phyloP scores from a whole-genome alignment of 2,888 invertebrate species.

The Pomacea canaliculata region DNA sequence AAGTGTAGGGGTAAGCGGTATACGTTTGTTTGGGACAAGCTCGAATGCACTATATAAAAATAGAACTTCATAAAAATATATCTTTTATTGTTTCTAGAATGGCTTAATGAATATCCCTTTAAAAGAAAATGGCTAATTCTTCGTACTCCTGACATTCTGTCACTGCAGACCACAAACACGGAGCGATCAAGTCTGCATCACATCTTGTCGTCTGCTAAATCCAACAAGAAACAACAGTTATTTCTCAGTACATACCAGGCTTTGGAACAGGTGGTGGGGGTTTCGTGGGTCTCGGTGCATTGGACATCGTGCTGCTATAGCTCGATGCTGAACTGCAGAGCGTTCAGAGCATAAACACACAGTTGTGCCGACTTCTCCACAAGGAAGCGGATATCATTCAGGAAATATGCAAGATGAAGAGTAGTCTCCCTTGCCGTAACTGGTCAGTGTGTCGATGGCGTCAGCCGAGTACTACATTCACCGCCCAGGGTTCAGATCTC shows the following conservation, averaged over 20 bases:
- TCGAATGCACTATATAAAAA: no score
- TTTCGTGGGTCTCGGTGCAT: constrained; percentile 42
- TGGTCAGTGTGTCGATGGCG: no score
- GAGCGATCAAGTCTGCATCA: background rate
- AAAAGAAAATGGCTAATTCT: no score
- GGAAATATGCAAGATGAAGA: background rate
- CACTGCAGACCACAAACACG: background rate
- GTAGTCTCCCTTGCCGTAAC: background rate
- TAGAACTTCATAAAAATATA: no score
- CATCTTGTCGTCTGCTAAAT: constrained; percentile 9
- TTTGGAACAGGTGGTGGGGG: constrained; percentile 59
- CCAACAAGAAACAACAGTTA: background rate
- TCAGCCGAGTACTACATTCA: no score
- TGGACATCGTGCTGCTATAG: constrained; percentile 31
- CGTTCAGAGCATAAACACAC: no score
- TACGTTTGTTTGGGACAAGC: no score
- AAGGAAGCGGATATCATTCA: constrained; percentile 24
- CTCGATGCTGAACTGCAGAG: background rate
- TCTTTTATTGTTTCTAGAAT: no score
- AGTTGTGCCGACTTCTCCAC: background rate
- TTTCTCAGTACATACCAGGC: constrained; percentile 42
- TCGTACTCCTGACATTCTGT: background rate
- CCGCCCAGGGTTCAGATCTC: no score
- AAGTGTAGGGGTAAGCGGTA: no score
- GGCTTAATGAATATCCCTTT: no score